phyloP scores from a whole-genome alignment of 1,140 invertebrate species.

The Zaprionus camerounensis region DNA sequence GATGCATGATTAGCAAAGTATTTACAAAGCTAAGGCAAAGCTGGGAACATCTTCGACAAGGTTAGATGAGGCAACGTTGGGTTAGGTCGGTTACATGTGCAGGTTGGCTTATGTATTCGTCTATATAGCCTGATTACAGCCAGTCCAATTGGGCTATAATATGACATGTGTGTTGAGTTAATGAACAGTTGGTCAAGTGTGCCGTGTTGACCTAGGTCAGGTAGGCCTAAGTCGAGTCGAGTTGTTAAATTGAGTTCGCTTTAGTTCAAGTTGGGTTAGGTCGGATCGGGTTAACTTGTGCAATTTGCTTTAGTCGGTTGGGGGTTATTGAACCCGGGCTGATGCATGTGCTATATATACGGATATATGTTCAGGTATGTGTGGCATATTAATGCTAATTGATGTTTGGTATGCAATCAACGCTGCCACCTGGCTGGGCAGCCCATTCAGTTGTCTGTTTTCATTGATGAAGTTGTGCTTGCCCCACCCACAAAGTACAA shows the following conservation, averaged over 20 bases:
- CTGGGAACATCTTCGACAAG: no score
- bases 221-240: background rate
- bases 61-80: background rate
- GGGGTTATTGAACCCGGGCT: constrained; percentile 32
- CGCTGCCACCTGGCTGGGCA: constrained; percentile 59
- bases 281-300: constrained; percentile 12
- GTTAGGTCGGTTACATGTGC: background rate
- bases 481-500: constrained; percentile 38
- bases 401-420: constrained; percentile 50
- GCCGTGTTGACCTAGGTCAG: background rate
- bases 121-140: background rate
- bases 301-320: constrained; percentile 5
- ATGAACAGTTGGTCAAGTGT: constrained; percentile 3
- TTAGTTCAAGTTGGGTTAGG: constrained; percentile 4
- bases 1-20: background rate
- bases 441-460: constrained; percentile 72
- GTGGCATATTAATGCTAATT: constrained; percentile 49
- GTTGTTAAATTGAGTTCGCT: background rate
- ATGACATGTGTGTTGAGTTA: background rate
- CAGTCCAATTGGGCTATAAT: background rate
- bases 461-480: constrained; percentile 73
- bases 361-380: background rate
- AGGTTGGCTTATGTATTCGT: background rate
- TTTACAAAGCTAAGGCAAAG: background rate
- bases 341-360: background rate